Conservation (phyloP, 2,888 invertebrate genomes). For the Orthonevra nobilis region DNA sequence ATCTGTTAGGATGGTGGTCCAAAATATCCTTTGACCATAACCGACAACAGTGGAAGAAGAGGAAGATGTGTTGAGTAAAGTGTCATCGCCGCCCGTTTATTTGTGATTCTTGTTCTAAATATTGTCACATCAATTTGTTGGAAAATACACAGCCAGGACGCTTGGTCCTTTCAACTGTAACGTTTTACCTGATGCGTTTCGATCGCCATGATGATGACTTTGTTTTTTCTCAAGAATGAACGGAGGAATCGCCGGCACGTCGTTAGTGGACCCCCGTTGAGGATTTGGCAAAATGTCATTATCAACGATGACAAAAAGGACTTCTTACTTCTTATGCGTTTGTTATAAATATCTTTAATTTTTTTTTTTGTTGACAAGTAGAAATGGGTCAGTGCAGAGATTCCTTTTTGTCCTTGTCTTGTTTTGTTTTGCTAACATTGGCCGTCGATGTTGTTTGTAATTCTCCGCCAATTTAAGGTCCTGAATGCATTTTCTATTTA, state of each 20-base stretch:
- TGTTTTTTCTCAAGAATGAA: conserved; percentile 2
- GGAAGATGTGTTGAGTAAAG: conserved; percentile 43
- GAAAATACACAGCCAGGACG: conserved; percentile 39
- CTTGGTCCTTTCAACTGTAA: conserved; percentile 11
- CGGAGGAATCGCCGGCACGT: conserved; percentile 5
- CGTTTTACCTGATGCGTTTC: conserved; percentile 52
- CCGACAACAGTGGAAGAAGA: conserved; percentile 33
- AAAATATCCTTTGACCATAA: conserved; percentile 40
- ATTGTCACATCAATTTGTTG: conserved; percentile 61
- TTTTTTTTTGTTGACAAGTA: no score
- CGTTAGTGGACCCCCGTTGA: conserved; percentile 46
- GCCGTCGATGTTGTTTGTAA: conserved; percentile 65
- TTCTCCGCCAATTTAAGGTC: conserved; percentile 62
- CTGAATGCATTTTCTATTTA: not conserved
- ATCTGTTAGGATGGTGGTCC: conserved; percentile 48
- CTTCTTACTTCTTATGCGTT: conserved; percentile 33
- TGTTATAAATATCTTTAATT: conserved; percentile 66
- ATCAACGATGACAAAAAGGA: conserved; percentile 40
- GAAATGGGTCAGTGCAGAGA: conserved; percentile 55
- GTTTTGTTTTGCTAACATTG: conserved; percentile 52
- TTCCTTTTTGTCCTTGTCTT: conserved; percentile 40
- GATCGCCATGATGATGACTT: conserved; percentile 24
- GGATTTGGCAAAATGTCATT: conserved; percentile 70
- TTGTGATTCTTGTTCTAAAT: conserved; percentile 44
- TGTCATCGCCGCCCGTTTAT: conserved; percentile 49